Evolutionary conservation across 2,888 invertebrate genomes (phyloP), one percentile per base, ranked within the genome.

Genomic region (Drosophila rubida): DNA sequence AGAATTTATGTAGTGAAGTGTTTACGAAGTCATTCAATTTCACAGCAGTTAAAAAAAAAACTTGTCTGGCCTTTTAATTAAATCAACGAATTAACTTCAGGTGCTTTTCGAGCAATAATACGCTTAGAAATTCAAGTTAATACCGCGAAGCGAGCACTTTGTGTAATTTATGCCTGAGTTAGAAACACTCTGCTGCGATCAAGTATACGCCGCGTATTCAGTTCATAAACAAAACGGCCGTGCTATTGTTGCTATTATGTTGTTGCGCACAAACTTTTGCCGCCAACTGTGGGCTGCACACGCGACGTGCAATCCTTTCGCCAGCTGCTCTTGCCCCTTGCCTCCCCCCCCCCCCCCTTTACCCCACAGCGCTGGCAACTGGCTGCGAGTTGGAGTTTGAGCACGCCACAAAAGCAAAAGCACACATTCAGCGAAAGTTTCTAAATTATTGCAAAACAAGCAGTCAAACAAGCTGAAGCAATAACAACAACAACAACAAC

Each of bases 371-470:
- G n/a, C n/a, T n/a, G 32, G n/a, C n/a, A 32, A 5, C 25, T 23
- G 4, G 23, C 23, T n/a, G 4, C n/a, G 32, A 32, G 32, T 32
- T 32, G n/a, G 32, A 32, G 32, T 32, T 32, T 13, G 51, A 35
- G 62, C 68, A 63, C 62, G 69, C 69, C 69, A 69, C 75, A 80
- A 77, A 73, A 64, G 74, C 79, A 69, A 83, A 82, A 80, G 64
- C 77, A 86, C 77, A 82, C 63, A 87, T 75, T 82, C 77, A 82
- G 86, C 80, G 88, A 88, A 88, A 89, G 83, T 88, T 83, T 86
- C 78, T 82, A 86, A 89, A 86, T 86, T 86, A 86, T 86, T 80
- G 62, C 86, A 82, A 89, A 87, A 79, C 79, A 79, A 80, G 77
- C 83, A 85, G 83, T 69, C 71, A 75, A 78, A 84, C 87, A 74